phyloP scores from a whole-genome alignment of 2,797 vertebrate genomes.

The Sus cebifrons region DNA sequence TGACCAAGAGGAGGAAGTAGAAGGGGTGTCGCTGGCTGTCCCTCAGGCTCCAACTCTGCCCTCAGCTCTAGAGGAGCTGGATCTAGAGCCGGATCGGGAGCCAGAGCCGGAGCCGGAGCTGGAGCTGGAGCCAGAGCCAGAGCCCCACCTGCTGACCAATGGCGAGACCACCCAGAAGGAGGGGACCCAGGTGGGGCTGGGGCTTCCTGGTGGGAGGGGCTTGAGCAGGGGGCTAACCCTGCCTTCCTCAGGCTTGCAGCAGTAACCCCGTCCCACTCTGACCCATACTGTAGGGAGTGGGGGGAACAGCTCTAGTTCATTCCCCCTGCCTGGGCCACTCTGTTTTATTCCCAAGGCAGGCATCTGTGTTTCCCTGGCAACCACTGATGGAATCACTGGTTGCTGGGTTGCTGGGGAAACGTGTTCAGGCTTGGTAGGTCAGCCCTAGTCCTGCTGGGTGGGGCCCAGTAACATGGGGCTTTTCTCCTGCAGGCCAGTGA shows the following conservation, averaged over 20 bases:
- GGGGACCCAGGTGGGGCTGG: constrained; percentile 94
- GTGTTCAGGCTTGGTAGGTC: constrained; percentile 62
- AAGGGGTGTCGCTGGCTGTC: constrained; percentile 85
- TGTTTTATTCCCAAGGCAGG: constrained; percentile 55
- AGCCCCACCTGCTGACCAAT: constrained; percentile 95
- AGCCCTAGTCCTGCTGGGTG: constrained; percentile 23
- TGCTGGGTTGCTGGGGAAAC: constrained; percentile 78
- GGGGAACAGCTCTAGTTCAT: neutral
- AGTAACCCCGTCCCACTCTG: neutral
- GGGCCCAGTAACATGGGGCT: constrained; percentile 63
- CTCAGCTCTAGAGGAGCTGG: constrained; percentile 94
- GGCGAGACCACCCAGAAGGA: constrained; percentile 97
- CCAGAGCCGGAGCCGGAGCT: constrained; percentile 87
- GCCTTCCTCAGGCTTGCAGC: neutral
- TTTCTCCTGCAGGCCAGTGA: constrained; percentile 93
- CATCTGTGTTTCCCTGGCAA: constrained; percentile 74
- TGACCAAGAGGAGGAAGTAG: constrained; percentile 90
- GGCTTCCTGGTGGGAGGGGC: constrained; percentile 36
- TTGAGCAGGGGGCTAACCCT: neutral
- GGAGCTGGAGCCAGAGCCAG: constrained; percentile 85
- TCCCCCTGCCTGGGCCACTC: neutral
- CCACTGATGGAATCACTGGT: constrained; percentile 66
- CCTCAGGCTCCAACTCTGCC: constrained; percentile 90
- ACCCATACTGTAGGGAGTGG: constrained; percentile 44
- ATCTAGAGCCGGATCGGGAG: constrained; percentile 86